Evolutionary conservation across 2,888 invertebrate genomes (phyloP).

Genomic region (Agrilus cyanescens): DNA sequence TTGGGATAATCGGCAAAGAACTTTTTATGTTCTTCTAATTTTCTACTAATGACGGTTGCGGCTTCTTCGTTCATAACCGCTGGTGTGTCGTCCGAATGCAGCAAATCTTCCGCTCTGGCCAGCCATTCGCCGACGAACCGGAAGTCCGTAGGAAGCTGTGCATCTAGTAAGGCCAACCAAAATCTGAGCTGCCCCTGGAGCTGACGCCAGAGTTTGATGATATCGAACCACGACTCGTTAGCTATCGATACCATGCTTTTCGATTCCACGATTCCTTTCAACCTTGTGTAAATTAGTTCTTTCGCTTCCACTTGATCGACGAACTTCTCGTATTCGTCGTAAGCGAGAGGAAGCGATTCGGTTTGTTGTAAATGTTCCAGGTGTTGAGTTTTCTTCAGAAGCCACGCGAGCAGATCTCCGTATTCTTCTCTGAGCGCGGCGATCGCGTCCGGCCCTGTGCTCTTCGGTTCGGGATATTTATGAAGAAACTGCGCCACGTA

Average conservation of each 20-base stretch:
- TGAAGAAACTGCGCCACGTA: conserved; percentile 97
- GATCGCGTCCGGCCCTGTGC: conserved; percentile 58
- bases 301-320: conserved; percentile 67
- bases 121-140: conserved; percentile 83
- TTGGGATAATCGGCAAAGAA: conserved; percentile 79
- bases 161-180: conserved; percentile 86
- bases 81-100: conserved; percentile 74
- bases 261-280: conserved; percentile 68
- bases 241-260: conserved; percentile 73
- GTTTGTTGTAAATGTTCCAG: conserved; percentile 67
- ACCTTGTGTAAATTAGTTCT: conserved; percentile 58
- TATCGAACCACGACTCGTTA: conserved; percentile 73
- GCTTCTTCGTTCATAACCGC: conserved; percentile 79
- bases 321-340: conserved; percentile 68
- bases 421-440: conserved; percentile 72
- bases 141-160: conserved; percentile 74
- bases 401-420: conserved; percentile 69
- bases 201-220: conserved; percentile 70
- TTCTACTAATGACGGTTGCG: conserved; percentile 74
- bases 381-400: conserved; percentile 63
- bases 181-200: conserved; percentile 65
- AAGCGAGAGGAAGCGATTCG: conserved; percentile 63
- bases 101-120: conserved; percentile 70
- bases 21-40: conserved; percentile 77
- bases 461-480: conserved; percentile 82